Base-by-base conservation (phyloP, 2,888 invertebrate species). In the Timema cristinae region DNA sequence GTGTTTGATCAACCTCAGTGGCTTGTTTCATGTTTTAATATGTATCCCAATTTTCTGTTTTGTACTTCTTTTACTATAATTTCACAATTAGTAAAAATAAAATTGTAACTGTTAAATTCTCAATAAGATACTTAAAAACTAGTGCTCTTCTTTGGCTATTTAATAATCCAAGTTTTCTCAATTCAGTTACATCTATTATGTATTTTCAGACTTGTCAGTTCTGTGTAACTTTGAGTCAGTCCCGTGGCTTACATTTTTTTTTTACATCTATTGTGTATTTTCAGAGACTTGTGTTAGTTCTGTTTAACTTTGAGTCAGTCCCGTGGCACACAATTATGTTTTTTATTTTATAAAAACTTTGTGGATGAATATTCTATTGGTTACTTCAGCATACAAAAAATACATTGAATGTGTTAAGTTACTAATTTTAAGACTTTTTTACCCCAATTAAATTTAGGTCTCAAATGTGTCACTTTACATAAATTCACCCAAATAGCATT, bases 261-360 rank as follows among this genome's bases (percentile, higher is more conserved):
- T 47, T 63, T 63, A 48, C 13, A 16, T 48, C 13, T 63, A 48
- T 16, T 11, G 47, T 32, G 63, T 63, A 5, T 32, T 32, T 63
- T 63, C 32, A 63, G 48, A 6, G 63, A 48, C 48, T 11, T 32
- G 47, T 63, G 63, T 63, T 0, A 7, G 59, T 59, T 32, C 59
- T 10, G n/a, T 59, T 10, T 15, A 15, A 59, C n/a, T 32, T 32
- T 59, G 59, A 16, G 59, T 7, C 63, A 63, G 63, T 63, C 47
- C 63, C 63, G 48, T 63, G 63, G 63, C 47, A 0, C 47, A 63
- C 11, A 11, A 63, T 63, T 63, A 47, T 63, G 32, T 10, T 63
- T 63, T 63, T 32, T 63, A 63, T 48, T 63, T 32, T 63, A 63
- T 63, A 11, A 63, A 63, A 63, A 63, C 63, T 13, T 13, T 48